Evolutionary conservation across 2,797 vertebrate species (phyloP).

Genomic region (Fistularia commersonii): DNA sequence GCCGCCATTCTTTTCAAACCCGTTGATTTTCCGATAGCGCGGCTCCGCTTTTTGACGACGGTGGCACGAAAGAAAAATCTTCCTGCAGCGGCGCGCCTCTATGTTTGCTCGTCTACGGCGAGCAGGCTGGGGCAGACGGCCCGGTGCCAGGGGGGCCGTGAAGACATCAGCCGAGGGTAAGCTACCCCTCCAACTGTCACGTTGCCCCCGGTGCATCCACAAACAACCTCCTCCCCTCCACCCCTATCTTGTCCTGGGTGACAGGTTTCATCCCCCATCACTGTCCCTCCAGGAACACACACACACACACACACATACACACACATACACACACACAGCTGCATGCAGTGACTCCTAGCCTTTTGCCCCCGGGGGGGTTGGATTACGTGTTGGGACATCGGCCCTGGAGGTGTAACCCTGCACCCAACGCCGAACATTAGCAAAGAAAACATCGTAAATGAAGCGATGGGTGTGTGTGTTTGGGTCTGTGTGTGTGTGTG

Average conservation of each 20-base stretch:
- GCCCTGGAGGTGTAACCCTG: constrained; percentile 2
- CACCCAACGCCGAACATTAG: too few species aligned
- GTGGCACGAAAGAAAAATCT: too few species aligned
- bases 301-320: too few species aligned
- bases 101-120: too few species aligned
- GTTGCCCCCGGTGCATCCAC: constrained; percentile 52
- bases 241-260: constrained; percentile 16
- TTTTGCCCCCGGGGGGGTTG: too few species aligned
- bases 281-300: constrained; percentile 45
- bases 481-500: too few species aligned
- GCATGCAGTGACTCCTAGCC: constrained; percentile 15
- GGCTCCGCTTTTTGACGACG: not conserved
- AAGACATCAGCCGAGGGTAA: constrained; percentile 66
- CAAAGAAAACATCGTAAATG: constrained; percentile 13
- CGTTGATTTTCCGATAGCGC: constrained; percentile 30
- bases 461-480: too few species aligned
- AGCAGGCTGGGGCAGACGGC: constrained; percentile 65
- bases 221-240: constrained; percentile 29
- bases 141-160: constrained; percentile 75
- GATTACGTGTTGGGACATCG: constrained; percentile 28
- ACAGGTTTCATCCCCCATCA: constrained; percentile 43
- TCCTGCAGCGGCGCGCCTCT: too few species aligned
- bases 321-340: constrained; percentile 15
- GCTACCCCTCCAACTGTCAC: constrained; percentile 54
- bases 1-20: constrained; percentile 1